Evolutionary conservation across 2,888 invertebrate genomes (phyloP).

Genomic region (Calephelis perditalis): DNA sequence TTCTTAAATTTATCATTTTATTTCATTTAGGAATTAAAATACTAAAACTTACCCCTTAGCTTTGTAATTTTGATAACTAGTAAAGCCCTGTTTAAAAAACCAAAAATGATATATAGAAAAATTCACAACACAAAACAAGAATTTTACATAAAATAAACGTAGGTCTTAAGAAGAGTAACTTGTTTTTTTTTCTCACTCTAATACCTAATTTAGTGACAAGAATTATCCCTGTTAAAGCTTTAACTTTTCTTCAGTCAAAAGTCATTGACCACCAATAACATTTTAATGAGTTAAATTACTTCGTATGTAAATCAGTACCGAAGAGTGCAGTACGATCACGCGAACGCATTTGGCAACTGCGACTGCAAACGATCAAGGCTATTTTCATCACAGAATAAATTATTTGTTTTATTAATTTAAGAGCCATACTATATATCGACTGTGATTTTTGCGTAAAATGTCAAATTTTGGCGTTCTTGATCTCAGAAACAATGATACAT

Average conservation of each 20-base stretch:
- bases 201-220: too few relatives aligned
- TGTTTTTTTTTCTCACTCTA: too few relatives aligned
- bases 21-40: slow-evolving; percentile 13
- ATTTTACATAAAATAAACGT: too few relatives aligned
- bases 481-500: too few relatives aligned
- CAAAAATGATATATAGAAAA: neutral
- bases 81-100: slow-evolving; percentile 11
- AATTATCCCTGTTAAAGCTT: neutral
- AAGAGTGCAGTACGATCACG: slow-evolving; percentile 33
- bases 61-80: slow-evolving; percentile 56
- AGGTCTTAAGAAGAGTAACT: too few relatives aligned
- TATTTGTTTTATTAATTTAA: slow-evolving; percentile 49
- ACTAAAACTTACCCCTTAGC: slow-evolving; percentile 49
- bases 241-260: neutral
- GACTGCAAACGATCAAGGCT: slow-evolving; percentile 47
- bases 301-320: slow-evolving; percentile 23
- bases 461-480: too few relatives aligned
- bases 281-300: neutral
- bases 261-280: slow-evolving; percentile 3
- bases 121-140: too few relatives aligned
- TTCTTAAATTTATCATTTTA: too few relatives aligned
- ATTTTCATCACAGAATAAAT: slow-evolving; percentile 48
- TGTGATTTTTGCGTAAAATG: too few relatives aligned
- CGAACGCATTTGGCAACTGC: slow-evolving; percentile 49
- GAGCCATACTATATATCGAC: too few relatives aligned